A percentile compares a stretch with the other conserved stretches of the same genome.
These are phyloP conservation scores for Erannis defoliaria DNA, from an alignment of 2,888 invertebrate genomes.

Conservation along the genomic window DNA sequence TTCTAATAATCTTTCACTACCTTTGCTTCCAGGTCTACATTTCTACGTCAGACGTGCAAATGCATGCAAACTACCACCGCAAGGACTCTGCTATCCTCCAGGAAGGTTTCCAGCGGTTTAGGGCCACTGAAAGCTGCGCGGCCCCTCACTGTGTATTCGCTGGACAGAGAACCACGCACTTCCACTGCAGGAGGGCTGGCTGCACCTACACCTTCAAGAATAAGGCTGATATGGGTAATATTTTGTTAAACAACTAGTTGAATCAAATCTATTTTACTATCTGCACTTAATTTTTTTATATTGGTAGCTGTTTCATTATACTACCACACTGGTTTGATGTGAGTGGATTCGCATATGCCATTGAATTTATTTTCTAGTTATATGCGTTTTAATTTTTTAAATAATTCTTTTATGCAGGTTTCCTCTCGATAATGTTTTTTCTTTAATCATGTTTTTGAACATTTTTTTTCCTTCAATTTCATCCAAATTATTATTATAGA, in stretches of 20 bases:
- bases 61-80: conserved; percentile 99
- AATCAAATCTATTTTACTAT: not conserved
- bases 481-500: no score
- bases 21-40: conserved; percentile 92
- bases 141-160: conserved; percentile 96
- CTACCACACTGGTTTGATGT: no score
- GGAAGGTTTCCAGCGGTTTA: conserved; percentile 98
- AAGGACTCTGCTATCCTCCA: conserved; percentile 99
- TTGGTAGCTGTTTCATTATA: no score
- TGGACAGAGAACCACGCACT: conserved; percentile 98
- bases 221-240: conserved; percentile 99
- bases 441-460: no score
- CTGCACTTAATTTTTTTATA: no score
- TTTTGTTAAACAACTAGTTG: not conserved
- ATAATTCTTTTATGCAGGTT: no score
- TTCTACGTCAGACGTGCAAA: conserved; percentile 99
- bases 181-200: conserved; percentile 96
- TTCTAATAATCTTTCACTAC: not conserved
- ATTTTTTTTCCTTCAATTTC: no score
- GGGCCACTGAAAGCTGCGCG: conserved; percentile 98
- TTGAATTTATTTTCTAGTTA: no score
- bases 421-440: no score
- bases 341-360: no score
- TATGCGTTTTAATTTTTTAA: no score
- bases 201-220: conserved; percentile 99